Percentiles rank a stretch among this genome's conserved stretches.
These are phyloP conservation scores for Chromis chromis DNA, from an alignment of 2,797 vertebrate genomes.

Conservation along the genomic window DNA sequence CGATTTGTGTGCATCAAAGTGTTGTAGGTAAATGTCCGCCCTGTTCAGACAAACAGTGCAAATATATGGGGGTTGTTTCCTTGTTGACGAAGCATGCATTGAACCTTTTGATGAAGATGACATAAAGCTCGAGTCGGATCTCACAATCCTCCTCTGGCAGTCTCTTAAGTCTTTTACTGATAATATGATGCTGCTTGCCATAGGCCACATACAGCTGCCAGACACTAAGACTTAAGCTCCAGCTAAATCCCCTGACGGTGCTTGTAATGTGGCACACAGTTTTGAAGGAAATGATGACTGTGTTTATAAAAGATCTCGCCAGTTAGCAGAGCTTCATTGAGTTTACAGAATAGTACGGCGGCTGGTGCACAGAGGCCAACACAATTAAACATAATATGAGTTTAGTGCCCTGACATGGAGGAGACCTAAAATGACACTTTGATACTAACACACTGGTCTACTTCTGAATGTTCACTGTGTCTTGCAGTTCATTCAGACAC, in stretches of 20 bases:
- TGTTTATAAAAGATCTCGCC: conserved; percentile 64
- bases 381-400: conserved; percentile 20
- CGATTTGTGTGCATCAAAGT: conserved; percentile 26
- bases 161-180: conserved; percentile 55
- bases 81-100: conserved; percentile 53
- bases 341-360: conserved; percentile 35
- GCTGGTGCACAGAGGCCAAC: conserved; percentile 23
- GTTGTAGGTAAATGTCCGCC: conserved; percentile 31
- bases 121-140: conserved; percentile 63
- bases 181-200: conserved; percentile 67
- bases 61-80: conserved; percentile 15
- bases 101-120: conserved; percentile 58
- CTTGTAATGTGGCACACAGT: conserved; percentile 73
- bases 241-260: conserved; percentile 71
- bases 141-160: conserved; percentile 59
- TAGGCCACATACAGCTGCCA: conserved; percentile 74
- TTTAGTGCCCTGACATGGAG: conserved; percentile 11
- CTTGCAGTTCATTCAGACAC: conserved; percentile 5
- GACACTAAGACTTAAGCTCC: conserved; percentile 69
- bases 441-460: conserved; percentile 6
- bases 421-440: conserved; percentile 36
- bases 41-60: conserved; percentile 21
- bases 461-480: not conserved
- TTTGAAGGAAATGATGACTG: conserved; percentile 65
- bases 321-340: conserved; percentile 55